A percentile compares a stretch with the other conserved stretches of the same genome.
Conservation (phyloP, 1,140 invertebrate species). For the Idris sp. region DNA sequence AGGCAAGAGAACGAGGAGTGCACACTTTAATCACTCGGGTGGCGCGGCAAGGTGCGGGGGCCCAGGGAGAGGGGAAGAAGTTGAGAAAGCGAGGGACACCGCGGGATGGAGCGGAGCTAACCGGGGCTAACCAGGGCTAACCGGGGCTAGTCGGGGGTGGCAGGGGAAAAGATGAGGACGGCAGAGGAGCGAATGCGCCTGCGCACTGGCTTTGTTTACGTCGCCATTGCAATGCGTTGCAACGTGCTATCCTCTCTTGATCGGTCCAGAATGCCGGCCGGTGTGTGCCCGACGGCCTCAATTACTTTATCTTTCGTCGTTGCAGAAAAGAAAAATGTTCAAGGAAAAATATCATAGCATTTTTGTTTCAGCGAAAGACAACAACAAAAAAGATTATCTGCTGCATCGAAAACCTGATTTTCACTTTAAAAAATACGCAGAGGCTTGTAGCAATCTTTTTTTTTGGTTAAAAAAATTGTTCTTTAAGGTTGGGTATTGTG, state of each 20-base stretch:
- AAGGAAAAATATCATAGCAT: background rate
- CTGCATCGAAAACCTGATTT: too few relatives aligned
- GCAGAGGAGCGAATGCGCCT: constrained; percentile 62
- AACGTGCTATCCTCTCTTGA: constrained; percentile 55
- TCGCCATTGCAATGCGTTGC: constrained; percentile 64
- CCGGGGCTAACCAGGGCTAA: constrained; percentile 33
- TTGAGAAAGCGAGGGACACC: background rate
- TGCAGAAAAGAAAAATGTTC: constrained; percentile 9
- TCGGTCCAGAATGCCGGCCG: constrained; percentile 54
- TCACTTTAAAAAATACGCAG: too few relatives aligned
- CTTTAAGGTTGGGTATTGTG: too few relatives aligned
- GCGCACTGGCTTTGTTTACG: constrained; percentile 73
- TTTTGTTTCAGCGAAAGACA: too few relatives aligned
- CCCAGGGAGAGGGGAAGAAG: background rate
- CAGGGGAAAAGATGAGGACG: constrained; percentile 20
- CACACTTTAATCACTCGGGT: constrained; percentile 47
- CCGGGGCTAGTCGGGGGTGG: constrained; percentile 17
- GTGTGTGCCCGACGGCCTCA: constrained; percentile 40
- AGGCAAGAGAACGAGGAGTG: constrained; percentile 39
- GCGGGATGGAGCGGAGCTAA: constrained; percentile 26
- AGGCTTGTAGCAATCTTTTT: too few relatives aligned
- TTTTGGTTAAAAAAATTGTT: too few relatives aligned
- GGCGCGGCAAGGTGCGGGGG: constrained; percentile 1
- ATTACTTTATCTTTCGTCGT: constrained; percentile 45
- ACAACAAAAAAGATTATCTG: too few relatives aligned